These are phyloP conservation scores for Pyrrhosoma nymphula DNA, from an alignment of 2,888 invertebrate species.

Conservation along the genomic window DNA sequence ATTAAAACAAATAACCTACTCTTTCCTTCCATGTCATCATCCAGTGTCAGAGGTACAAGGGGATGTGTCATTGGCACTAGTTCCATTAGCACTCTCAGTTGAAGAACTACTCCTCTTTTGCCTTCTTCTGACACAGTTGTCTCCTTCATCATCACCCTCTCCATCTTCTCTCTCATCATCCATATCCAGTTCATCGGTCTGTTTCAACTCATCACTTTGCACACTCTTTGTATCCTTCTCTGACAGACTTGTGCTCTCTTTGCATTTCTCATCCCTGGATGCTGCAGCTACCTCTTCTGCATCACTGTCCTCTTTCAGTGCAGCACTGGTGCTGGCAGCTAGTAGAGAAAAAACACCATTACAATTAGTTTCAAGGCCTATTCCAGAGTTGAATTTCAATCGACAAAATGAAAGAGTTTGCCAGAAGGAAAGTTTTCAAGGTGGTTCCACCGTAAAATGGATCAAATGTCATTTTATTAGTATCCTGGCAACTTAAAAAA, in stretches of 20 bases:
- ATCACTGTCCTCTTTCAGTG: constrained; percentile 78
- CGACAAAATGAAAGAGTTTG: neutral
- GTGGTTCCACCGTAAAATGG: too few relatives aligned
- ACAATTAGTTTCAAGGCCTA: neutral
- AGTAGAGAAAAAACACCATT: constrained; percentile 69
- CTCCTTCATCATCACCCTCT: constrained; percentile 78
- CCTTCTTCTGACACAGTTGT: constrained; percentile 67
- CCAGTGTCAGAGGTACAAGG: constrained; percentile 83
- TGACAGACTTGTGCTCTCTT: constrained; percentile 53
- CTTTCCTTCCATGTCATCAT: constrained; percentile 72
- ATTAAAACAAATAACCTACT: neutral
- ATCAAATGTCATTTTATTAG: too few relatives aligned
- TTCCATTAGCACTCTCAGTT: constrained; percentile 80
- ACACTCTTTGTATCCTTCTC: constrained; percentile 60
- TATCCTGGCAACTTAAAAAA: too few relatives aligned
- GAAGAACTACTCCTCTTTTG: constrained; percentile 78
- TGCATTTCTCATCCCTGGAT: constrained; percentile 55
- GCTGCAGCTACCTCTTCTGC: constrained; percentile 70
- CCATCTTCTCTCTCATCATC: constrained; percentile 76
- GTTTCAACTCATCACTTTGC: constrained; percentile 72
- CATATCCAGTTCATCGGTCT: constrained; percentile 71
- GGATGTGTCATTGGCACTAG: constrained; percentile 83
- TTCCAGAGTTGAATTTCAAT: neutral
- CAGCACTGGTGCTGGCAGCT: constrained; percentile 78
- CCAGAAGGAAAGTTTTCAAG: too few relatives aligned